Base-by-base conservation (phyloP, 2,113 vertebrate species). In the Tauraco erythrolophus region DNA sequence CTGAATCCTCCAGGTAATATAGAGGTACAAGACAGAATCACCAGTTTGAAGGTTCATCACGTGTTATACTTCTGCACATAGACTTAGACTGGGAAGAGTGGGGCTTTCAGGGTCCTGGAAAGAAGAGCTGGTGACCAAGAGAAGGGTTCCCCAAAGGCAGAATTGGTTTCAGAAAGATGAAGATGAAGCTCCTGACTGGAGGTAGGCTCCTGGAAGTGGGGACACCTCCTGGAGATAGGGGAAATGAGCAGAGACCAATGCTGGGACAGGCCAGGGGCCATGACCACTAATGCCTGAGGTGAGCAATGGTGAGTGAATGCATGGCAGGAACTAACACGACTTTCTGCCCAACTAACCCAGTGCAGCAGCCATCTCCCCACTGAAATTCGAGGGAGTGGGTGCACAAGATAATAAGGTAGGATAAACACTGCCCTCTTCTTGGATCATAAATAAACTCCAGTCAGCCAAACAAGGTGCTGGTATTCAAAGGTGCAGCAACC, bases 231-330 rank as follows among this genome's bases (percentile, higher is more conserved):
- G n/a, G 39, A 58, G 6, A 30, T 17, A 7, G 4, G 14, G 7
- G 2, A 83, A 23, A 23, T 25, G 30, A 69, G 11, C 24, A 85
- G 53, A 45, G 19, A 45, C 2, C 0, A 2, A 8, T 17, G 4
- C 14, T 64, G 17, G 23, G 30, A 8, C 6, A 76, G 24, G 25
- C 6, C 31, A 78, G 11, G 17, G 19, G 1, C 18, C 11, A 22
- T 9, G 16, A 39, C 11, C 23, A 8, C 22, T 41, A 23, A 33
- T 25, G 6, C 4, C 46, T 21, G 31, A 64, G 19, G 5, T 0
- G 1, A 7, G 45, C 28, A 62, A 33, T 0, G 0, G 7, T 70
- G 39, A n/a, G 9, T 0, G 0, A 30, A n/a, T 6, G 7, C 19
- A 65, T 4, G 57, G 17, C 7, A 70, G 50, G 11, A 92, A 50